These are phyloP conservation scores for Nesoenas mayeri DNA, from an alignment of 2,113 vertebrate genomes.

Conservation along the genomic window DNA sequence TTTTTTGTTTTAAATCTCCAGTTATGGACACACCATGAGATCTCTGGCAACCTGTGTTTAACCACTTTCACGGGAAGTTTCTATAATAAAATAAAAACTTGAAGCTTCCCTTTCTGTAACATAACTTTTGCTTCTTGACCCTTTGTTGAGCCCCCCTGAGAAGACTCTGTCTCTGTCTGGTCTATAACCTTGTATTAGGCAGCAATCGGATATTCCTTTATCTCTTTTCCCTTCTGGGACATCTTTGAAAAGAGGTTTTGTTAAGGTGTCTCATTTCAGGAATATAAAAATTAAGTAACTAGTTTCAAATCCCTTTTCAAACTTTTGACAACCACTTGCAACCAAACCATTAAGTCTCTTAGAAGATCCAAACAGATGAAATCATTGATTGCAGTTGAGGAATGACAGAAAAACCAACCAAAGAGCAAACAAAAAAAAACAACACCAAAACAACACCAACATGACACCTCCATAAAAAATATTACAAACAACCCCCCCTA, in stretches of 20 bases:
- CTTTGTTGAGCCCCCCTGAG: neutral
- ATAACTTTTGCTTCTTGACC: neutral
- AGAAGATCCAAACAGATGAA: neutral
- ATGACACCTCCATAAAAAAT: too few species aligned
- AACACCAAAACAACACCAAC: too few species aligned
- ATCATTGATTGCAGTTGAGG: neutral
- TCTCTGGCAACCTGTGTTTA: neutral
- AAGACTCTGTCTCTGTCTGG: neutral
- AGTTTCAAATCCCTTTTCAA: neutral
- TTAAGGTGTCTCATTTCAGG: neutral
- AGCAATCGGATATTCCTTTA: neutral
- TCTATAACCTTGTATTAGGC: neutral
- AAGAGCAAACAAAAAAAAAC: too few species aligned
- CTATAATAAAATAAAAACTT: neutral
- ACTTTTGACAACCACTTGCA: neutral
- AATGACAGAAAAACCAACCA: neutral
- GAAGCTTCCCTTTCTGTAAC: neutral
- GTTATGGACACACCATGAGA: neutral
- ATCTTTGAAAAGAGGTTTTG: neutral
- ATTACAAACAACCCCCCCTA: too few species aligned
- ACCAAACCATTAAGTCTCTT: neutral
- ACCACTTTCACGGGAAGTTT: neutral
- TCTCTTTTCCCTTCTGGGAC: neutral
- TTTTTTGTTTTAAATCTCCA: neutral
- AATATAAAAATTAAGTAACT: neutral